Base-by-base conservation (phyloP, 2,113 vertebrate genomes). In the Alectura lathami region DNA sequence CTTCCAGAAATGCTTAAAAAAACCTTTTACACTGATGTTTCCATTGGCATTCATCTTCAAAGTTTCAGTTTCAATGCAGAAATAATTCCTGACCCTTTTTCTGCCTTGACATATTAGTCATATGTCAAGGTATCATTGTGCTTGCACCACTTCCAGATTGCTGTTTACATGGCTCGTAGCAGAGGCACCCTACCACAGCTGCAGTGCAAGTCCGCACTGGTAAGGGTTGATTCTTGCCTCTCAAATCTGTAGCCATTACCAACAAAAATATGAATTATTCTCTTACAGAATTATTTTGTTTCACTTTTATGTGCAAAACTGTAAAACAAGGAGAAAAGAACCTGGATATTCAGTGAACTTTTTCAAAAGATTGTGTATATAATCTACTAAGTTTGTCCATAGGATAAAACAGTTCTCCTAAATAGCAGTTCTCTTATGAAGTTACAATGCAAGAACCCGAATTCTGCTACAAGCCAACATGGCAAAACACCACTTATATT, bases 41-140 rank as follows among this genome's bases (percentile, higher is more conserved):
- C 87, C 48, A 72, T 89, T 91, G 81, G 42, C 69, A 67, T 42
- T 86, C 62, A 66, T 89, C 60, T 94, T 94, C 87, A 94, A 64
- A 83, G 11, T 8, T 56, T 89, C 70, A n/a, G 5, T 79, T 94
- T 36, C 45, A 64, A 10, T 24, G 38, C 57, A 69, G 38, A 88
- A 93, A 90, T 69, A 86, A 68, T 77, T 86, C 20, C 45, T 64
- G 36, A 59, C 43, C 45, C 30, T 2, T 34, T 82, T 78, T 78
- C 30, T 17, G 29, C 22, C 12, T 51, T n/a, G n/a, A n/a, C n/a
- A n/a, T n/a, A 3, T 42, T 78, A 57, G 11, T 53, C 42, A 47
- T 6, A 75, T 14, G 21, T 32, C 7, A 57, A 30, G 29, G 16
- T 57, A 18, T 64, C 24, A n/a, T 54, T 91, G 36, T 88, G 3